These are phyloP conservation scores for Platyrinchus mystaceus DNA, from an alignment of 2,797 vertebrate genomes.

Conservation along the genomic window DNA sequence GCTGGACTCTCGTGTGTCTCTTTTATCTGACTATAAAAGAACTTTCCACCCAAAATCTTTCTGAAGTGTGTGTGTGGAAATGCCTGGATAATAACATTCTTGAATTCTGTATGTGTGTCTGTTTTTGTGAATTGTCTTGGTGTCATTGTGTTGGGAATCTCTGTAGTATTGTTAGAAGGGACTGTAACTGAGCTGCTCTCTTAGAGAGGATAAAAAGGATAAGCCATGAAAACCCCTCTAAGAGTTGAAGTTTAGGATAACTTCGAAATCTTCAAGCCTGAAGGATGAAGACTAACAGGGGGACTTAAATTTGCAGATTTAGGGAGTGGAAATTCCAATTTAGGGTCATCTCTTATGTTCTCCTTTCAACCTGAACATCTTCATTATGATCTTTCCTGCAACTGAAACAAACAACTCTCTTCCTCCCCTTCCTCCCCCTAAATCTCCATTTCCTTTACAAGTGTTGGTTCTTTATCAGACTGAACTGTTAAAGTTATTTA, in stretches of 20 bases:
- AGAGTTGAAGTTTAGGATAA: background rate
- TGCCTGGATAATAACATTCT: background rate
- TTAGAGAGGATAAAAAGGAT: background rate
- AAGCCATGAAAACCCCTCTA: background rate
- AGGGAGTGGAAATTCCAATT: slow-evolving; percentile 46
- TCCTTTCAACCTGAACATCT: slow-evolving; percentile 53
- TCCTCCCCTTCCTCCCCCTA: slow-evolving; percentile 53
- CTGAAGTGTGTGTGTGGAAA: background rate
- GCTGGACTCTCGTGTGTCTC: background rate
- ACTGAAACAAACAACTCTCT: slow-evolving; percentile 55
- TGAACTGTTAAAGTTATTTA: slow-evolving; percentile 3
- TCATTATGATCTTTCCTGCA: slow-evolving; percentile 55
- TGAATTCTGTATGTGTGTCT: background rate
- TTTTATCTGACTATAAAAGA: slow-evolving; percentile 18
- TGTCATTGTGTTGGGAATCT: background rate
- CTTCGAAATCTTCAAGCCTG: slow-evolving; percentile 11
- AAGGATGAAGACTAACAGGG: background rate
- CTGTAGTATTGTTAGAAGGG: background rate
- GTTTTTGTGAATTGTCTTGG: background rate
- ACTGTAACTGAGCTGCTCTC: background rate
- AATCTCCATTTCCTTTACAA: slow-evolving; percentile 59
- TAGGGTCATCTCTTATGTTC: slow-evolving; percentile 44
- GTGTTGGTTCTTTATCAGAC: slow-evolving; percentile 10
- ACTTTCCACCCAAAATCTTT: background rate
- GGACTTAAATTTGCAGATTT: background rate